Percentiles rank a stretch among this genome's conserved stretches.
Conservation (phyloP, 1,140 invertebrate species). For the Dufourea novaeangliae region DNA sequence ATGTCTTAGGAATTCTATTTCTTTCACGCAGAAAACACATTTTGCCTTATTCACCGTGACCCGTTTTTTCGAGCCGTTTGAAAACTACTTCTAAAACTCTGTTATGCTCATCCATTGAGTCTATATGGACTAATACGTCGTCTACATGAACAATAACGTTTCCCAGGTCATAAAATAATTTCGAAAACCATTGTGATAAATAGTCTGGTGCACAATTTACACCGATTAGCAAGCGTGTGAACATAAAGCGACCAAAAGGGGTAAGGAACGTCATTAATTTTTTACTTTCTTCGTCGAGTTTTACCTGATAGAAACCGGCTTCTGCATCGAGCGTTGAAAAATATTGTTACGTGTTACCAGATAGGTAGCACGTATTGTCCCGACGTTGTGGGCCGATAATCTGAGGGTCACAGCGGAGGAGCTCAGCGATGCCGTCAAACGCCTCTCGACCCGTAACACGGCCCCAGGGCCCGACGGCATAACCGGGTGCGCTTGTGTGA, state of each 20-base stretch:
- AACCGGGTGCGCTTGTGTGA: no score
- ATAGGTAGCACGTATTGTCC: no score
- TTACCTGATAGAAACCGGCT: constrained; percentile 73
- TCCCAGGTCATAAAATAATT: constrained; percentile 47
- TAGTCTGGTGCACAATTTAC: constrained; percentile 66
- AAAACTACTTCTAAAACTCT: constrained; percentile 57
- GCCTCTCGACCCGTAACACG: no score
- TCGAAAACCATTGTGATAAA: constrained; percentile 50
- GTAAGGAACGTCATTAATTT: constrained; percentile 73
- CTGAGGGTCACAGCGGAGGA: no score
- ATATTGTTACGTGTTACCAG: no score
- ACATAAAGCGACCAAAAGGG: constrained; percentile 71
- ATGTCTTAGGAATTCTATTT: background rate
- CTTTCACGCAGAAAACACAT: background rate
- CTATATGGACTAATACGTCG: constrained; percentile 55
- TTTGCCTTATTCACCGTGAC: background rate
- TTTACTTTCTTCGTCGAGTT: constrained; percentile 66
- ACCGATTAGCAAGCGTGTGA: constrained; percentile 73
- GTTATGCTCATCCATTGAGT: constrained; percentile 57
- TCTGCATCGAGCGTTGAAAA: constrained; percentile 69
- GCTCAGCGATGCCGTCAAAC: no score
- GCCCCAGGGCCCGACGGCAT: no score
- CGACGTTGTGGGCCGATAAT: no score
- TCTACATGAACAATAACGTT: constrained; percentile 40
- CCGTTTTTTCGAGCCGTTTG: constrained; percentile 42